Evolutionary conservation across 2,888 invertebrate species (phyloP), one percentile per base, ranked within the genome.

Genomic region (Tyria jacobaeae): DNA sequence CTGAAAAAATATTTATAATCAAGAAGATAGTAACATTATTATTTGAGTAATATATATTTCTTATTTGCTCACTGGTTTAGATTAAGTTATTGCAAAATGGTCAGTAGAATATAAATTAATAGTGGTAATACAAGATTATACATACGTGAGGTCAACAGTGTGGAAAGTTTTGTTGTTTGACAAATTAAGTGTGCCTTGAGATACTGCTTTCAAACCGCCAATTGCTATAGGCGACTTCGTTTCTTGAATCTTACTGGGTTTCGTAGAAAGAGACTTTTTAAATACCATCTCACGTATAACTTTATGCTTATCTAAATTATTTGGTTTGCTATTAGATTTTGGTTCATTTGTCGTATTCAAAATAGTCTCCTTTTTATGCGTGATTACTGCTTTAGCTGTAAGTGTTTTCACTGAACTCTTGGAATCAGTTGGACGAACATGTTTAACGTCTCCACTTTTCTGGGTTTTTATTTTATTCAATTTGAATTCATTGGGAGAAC

Each of bases 111-210:
- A 27, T 15, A 14, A 37, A 21, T 37, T 15, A 15, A 21, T 27
- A 24, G 15, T 48, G 17, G 15, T 15, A 48, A 34, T 21, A 51
- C 15, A 27, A 35, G 17, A 3, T 52, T n/a, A 49, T 53, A 72
- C 68, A 50, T 66, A 66, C 68, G 74, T 71, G 34, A 74, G 70
- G 51, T 77, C 76, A 12, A 75, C 64, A 49, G 66, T 61, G 6
- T 50, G 27, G 25, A 27, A 35, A n/a, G 27, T 5, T 54, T 21
- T 52, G 39, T 31, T 50, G 34, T 21, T 57, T 5, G 47, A 9
- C 12, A 27, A 4, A 6, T 27, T 31, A 31, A n/a, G 2, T 27
- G 48, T 44, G 0, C 10, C 34, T 1, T 58, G 57, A 31, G 10
- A 4, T 3, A 37, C 44, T 27, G 60, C 7, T 31, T 57, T 64